phyloP scores from a whole-genome alignment of 2,888 invertebrate species.

The Stenolophus ochropezus region DNA sequence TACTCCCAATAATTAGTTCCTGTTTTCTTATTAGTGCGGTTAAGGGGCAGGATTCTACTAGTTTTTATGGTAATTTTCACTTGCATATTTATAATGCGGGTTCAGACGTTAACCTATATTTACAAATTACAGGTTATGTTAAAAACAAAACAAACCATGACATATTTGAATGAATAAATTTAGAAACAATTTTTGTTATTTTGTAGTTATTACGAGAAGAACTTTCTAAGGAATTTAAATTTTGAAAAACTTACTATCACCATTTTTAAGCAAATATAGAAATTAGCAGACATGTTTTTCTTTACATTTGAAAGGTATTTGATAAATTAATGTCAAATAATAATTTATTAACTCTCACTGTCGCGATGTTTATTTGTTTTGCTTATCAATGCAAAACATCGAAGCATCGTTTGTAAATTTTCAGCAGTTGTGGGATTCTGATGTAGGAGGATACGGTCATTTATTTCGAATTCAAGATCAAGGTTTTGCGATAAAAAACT shows the following conservation, averaged over 20 bases:
- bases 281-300: background rate
- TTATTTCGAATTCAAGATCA: background rate
- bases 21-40: background rate
- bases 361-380: background rate
- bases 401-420: background rate
- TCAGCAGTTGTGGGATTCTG: background rate
- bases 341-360: too few relatives aligned
- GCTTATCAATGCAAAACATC: background rate
- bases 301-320: background rate
- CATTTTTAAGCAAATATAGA: background rate
- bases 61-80: background rate
- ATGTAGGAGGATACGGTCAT: background rate
- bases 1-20: background rate
- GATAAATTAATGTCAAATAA: too few relatives aligned
- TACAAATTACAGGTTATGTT: background rate
- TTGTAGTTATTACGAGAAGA: background rate
- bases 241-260: too few relatives aligned
- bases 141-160: too few relatives aligned
- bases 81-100: background rate
- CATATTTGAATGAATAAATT: too few relatives aligned
- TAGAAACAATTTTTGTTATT: background rate
- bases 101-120: background rate
- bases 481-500: background rate
- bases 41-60: background rate
- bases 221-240: too few relatives aligned